Percentiles rank a stretch among this genome's conserved stretches.
Conservation (phyloP, 2,888 invertebrate species). For the Phalera bucephala region DNA sequence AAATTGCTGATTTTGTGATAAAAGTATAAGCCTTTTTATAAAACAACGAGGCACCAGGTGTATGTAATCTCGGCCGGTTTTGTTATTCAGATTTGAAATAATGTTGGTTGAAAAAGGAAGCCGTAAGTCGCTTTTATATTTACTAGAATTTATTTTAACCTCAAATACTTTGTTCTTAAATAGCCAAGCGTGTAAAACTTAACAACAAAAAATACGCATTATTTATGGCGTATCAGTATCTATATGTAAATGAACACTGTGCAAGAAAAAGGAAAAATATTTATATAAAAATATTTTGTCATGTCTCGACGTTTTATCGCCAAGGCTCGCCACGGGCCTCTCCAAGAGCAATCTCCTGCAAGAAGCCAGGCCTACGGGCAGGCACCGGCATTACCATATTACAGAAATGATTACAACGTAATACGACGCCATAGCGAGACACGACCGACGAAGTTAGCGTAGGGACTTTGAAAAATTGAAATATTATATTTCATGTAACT, state of each 20-base stretch:
- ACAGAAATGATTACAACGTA: slow-evolving; percentile 62
- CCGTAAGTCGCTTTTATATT: no score
- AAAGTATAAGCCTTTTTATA: slow-evolving; percentile 31
- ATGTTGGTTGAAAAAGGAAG: no score
- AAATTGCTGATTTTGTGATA: slow-evolving; percentile 43
- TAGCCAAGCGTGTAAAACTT: no score
- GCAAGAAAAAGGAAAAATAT: no score
- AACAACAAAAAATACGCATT: no score
- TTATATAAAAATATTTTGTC: slow-evolving; percentile 17
- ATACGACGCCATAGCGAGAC: slow-evolving; percentile 32
- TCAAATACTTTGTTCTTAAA: no score
- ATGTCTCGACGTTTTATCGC: slow-evolving; percentile 30
- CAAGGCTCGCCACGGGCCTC: slow-evolving; percentile 37
- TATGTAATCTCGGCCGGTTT: slow-evolving; percentile 14
- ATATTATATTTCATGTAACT: no score
- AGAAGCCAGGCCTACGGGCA: slow-evolving; percentile 47
- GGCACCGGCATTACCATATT: slow-evolving; percentile 57
- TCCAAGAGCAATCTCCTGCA: slow-evolving; percentile 48
- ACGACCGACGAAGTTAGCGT: slow-evolving; percentile 4
- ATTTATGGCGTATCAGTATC: no score
- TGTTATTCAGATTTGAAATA: slow-evolving; percentile 13
- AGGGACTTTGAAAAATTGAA: slow-evolving; percentile 16
- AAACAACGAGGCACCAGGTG: slow-evolving; percentile 27
- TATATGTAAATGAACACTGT: no score
- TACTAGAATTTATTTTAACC: no score